These are phyloP conservation scores for Nomada goodeniana DNA, from an alignment of 2,888 invertebrate species.

Conservation along the genomic window DNA sequence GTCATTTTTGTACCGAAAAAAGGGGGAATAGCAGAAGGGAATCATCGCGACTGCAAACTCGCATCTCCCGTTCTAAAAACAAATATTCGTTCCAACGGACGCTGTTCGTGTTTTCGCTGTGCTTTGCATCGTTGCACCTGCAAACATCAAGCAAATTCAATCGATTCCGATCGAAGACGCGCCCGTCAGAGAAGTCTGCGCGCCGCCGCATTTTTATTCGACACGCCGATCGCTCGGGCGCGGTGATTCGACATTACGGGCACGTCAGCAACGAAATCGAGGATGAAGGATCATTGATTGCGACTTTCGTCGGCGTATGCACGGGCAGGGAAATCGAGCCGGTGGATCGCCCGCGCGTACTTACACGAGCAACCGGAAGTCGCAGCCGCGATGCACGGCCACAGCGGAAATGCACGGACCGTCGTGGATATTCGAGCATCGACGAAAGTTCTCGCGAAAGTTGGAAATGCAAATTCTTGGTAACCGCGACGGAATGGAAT, in stretches of 20 bases:
- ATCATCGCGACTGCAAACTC: background rate
- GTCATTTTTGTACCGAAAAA: constrained; percentile 29
- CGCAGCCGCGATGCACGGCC: constrained; percentile 14
- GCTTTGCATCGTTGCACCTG: constrained; percentile 34
- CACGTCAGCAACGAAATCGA: background rate
- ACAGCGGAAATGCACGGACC: constrained; percentile 4
- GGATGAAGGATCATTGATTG: background rate
- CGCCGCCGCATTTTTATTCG: constrained; percentile 5
- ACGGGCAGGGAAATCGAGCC: constrained; percentile 2
- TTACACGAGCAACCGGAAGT: constrained; percentile 8
- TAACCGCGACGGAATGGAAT: constrained; percentile 9
- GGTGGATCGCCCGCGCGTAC: background rate
- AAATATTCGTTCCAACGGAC: background rate
- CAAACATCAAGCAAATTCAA: background rate
- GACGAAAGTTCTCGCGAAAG: constrained; percentile 21
- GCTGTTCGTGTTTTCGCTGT: constrained; percentile 24
- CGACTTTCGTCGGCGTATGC: constrained; percentile 18
- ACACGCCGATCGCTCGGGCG: constrained; percentile 1
- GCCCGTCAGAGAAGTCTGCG: background rate
- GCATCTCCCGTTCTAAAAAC: background rate
- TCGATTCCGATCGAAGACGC: no score
- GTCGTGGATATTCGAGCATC: constrained; percentile 21
- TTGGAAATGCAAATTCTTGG: constrained; percentile 37
- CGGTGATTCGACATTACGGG: background rate
- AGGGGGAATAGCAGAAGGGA: background rate